phyloP scores from a whole-genome alignment of 2,888 invertebrate species.

The Cylloceria caligata region DNA sequence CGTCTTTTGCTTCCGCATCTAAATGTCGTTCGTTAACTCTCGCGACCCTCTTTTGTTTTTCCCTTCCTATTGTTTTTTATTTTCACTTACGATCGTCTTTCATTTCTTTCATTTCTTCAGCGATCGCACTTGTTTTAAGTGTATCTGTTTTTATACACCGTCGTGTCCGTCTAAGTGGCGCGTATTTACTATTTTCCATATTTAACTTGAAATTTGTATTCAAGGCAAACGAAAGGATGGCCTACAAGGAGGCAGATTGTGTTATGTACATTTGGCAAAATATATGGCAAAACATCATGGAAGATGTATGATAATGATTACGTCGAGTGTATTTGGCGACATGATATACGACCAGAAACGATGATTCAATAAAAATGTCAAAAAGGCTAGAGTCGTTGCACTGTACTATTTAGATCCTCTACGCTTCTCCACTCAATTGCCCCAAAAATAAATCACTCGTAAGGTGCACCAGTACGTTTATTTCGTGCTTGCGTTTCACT shows the following conservation, averaged over 20 bases:
- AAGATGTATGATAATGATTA: constrained; percentile 1
- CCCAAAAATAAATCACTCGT: constrained; percentile 17
- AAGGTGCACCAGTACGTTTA: constrained; percentile 10
- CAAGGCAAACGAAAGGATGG: background rate
- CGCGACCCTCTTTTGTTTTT: no score
- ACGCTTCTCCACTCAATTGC: constrained; percentile 20
- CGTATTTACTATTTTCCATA: no score
- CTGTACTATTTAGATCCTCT: background rate
- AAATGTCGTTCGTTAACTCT: no score
- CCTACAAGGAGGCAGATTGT: background rate
- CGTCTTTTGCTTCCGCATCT: no score
- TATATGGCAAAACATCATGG: background rate
- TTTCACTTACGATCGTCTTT: no score
- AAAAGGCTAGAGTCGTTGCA: background rate
- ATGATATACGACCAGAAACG: constrained; percentile 1
- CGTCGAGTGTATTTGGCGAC: background rate
- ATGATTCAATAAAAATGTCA: constrained; percentile 27
- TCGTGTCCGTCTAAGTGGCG: no score
- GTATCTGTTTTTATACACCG: no score
- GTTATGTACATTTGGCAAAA: background rate
- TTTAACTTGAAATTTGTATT: no score
- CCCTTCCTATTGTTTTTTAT: no score
- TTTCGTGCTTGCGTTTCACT: constrained; percentile 36
- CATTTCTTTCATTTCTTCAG: no score
- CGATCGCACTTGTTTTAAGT: no score